These are phyloP conservation scores for Peromyscus aztecus DNA, from an alignment of 2,797 vertebrate genomes.

Conservation along the genomic window DNA sequence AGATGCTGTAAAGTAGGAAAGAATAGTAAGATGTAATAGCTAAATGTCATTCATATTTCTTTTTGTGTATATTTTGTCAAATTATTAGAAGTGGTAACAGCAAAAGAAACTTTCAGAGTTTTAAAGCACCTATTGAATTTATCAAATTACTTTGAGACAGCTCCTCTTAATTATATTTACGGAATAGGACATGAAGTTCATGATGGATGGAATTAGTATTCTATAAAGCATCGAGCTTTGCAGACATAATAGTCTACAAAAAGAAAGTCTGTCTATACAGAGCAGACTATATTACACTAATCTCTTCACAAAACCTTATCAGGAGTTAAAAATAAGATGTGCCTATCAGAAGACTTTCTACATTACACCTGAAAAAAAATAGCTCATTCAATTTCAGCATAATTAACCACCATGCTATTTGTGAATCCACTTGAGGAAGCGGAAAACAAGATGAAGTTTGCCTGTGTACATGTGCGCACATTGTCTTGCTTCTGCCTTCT, in stretches of 20 bases:
- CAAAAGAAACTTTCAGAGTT: conserved; percentile 36
- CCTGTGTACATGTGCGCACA: background rate
- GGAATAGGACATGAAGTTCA: background rate
- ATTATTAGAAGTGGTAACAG: conserved; percentile 20
- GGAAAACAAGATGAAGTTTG: background rate
- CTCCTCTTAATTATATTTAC: background rate
- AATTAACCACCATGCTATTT: background rate
- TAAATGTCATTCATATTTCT: background rate
- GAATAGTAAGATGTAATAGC: background rate
- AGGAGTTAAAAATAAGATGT: background rate
- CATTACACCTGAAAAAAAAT: conserved; percentile 7
- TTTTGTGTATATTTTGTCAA: conserved; percentile 24
- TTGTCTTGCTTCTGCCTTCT: background rate
- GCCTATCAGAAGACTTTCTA: conserved; percentile 34
- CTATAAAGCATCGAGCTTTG: background rate
- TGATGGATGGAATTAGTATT: conserved; percentile 8
- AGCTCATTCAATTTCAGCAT: background rate
- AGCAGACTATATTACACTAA: background rate
- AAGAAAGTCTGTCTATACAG: background rate
- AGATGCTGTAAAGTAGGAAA: background rate
- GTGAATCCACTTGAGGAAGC: background rate
- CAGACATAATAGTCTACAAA: background rate
- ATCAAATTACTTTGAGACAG: conserved; percentile 26
- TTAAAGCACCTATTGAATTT: conserved; percentile 38
- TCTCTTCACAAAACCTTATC: background rate